Percentiles rank a stretch among this genome's conserved stretches.
phyloP scores from a whole-genome alignment of 2,113 vertebrate genomes.

The Plecotus auritus region DNA sequence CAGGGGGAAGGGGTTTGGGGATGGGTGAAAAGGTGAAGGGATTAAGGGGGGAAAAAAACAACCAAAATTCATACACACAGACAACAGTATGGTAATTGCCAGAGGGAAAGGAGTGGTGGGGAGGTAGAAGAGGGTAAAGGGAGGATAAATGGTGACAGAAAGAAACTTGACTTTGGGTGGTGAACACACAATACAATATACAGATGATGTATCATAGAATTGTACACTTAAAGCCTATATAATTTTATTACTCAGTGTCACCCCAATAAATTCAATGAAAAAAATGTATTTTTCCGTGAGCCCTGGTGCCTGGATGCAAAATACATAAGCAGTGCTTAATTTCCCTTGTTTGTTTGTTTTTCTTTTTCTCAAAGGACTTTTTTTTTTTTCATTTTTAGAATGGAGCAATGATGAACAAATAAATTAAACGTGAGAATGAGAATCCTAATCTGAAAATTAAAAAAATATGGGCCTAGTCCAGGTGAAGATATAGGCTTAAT shows the following conservation, averaged over 20 bases:
- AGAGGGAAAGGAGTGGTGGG: neutral
- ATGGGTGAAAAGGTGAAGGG: neutral
- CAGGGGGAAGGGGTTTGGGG: neutral
- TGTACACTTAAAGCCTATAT: too few species aligned
- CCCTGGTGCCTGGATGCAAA: neutral
- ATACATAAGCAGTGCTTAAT: neutral
- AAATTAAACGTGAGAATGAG: neutral
- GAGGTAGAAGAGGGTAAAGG: neutral
- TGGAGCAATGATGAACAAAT: neutral
- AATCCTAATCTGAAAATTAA: neutral
- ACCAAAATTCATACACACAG: neutral
- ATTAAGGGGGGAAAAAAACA: neutral
- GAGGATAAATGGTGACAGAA: neutral
- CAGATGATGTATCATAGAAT: too few species aligned
- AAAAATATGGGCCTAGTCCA: neutral
- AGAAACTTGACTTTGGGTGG: neutral
- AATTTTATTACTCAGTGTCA: too few species aligned
- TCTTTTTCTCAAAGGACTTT: neutral
- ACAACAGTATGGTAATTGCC: neutral
- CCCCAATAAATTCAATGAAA: neutral
- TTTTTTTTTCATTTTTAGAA: neutral
- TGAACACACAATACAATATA: too few species aligned
- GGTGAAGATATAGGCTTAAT: neutral
- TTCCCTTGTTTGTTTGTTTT: neutral
- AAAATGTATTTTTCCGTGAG: slow-evolving; percentile 2